Conservation (phyloP, 2,113 vertebrate genomes). For the Zingel zingel region DNA sequence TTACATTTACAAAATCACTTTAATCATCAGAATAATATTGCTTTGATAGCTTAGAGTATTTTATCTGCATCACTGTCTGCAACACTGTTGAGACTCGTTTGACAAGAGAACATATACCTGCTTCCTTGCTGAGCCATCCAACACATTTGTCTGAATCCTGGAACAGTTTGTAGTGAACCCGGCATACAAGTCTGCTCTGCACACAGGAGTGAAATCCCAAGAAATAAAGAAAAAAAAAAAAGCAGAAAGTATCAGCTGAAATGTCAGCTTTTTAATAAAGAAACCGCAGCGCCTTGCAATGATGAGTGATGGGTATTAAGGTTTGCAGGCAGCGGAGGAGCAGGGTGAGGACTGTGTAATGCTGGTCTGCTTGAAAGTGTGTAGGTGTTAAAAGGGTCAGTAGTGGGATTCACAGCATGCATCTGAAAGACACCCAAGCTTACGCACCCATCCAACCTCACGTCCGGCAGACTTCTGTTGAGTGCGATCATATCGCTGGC, state of each 20-base stretch:
- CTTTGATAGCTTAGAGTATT: slow-evolving; percentile 11
- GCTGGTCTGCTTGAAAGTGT: neutral
- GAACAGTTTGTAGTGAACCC: slow-evolving; percentile 11
- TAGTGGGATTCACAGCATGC: slow-evolving; percentile 12
- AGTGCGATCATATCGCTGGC: slow-evolving; percentile 97
- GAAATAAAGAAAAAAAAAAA: slow-evolving; percentile 12
- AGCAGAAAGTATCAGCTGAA: neutral
- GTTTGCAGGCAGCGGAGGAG: slow-evolving; percentile 3
- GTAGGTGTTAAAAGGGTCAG: slow-evolving; percentile 23
- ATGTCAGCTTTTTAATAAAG: slow-evolving; percentile 19
- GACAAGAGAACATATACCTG: neutral
- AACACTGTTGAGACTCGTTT: slow-evolving; percentile 15
- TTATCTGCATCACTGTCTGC: slow-evolving; percentile 22
- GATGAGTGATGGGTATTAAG: slow-evolving; percentile 14
- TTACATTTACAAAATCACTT: neutral
- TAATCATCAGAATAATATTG: neutral
- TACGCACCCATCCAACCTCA: slow-evolving; percentile 95
- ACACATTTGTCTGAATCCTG: slow-evolving; percentile 24
- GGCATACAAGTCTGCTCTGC: slow-evolving; percentile 5
- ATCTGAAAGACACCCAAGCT: slow-evolving; percentile 18
- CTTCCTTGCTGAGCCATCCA: slow-evolving; percentile 16
- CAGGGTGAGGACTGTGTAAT: neutral
- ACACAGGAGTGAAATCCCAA: neutral
- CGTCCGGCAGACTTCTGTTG: slow-evolving; percentile 96
- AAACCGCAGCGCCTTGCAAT: neutral